Evolutionary conservation across 2,113 vertebrate genomes (phyloP), one percentile per base, ranked within the genome.

Genomic region (Polypterus senegalus): DNA sequence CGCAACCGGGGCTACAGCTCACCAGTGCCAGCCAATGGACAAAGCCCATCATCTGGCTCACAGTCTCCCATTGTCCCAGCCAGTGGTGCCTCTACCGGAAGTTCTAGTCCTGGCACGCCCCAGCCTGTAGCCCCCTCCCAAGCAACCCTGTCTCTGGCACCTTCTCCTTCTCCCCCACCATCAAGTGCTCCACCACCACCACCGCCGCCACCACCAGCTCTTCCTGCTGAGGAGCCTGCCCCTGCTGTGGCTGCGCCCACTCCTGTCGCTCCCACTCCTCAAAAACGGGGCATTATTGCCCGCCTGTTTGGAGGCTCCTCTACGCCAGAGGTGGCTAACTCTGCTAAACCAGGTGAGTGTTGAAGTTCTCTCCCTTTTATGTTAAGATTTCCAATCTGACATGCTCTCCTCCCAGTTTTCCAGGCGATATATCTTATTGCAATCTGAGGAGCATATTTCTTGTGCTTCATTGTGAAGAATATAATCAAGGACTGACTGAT

Each of bases 1-100:
- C 90, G 89, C 60, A 86, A 80, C 67, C 91, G 91, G 9, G 88
- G 87, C 48, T 88, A 81, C 1, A 62, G 74, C 0, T 90, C 89
- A 0, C 89, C 93, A 0, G 76, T 79, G 4, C 74, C 88, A 0
- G 67, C 91, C 3, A 92, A 96, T 0, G 94, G 92, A 27, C 95
- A 97, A 71, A 97, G 90, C 73, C 91, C 91, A 0, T 91, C 93
- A 10, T 94, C 93, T 0, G 93, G 92, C 57, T 96, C 93, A 43
- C 94, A 94, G 82, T 98, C 94, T 0, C 96, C 96, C 0, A 67
- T 91, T 0, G 83, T 92, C 1, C 88, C 90, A 4, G 85, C 80
- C 0, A 89, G 89, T n/a, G 73, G 87, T 0, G 71, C 86, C 0
- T 94, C 92, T 0, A 91, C 92, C 0, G 89, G 86, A 68, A 94